phyloP scores from a whole-genome alignment of 2,113 vertebrate species.

The Microcebus tavaratra region DNA sequence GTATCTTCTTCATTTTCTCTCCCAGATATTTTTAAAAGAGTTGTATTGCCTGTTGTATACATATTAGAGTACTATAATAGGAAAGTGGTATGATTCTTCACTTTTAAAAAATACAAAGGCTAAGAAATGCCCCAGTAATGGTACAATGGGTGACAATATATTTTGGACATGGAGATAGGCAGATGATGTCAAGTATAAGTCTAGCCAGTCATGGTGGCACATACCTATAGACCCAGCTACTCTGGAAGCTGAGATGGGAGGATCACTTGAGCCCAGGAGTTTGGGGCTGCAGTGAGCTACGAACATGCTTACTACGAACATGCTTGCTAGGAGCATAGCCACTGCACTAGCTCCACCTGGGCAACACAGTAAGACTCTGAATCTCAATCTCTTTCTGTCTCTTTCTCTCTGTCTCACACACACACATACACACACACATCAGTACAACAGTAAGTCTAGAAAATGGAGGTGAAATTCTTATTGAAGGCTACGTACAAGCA shows the following conservation, averaged over 20 bases:
- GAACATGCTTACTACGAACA: neutral
- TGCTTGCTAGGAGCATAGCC: neutral
- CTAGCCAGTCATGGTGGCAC: neutral
- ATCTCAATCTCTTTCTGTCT: neutral
- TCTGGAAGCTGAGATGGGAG: neutral
- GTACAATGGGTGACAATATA: neutral
- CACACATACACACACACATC: neutral
- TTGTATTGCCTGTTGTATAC: neutral
- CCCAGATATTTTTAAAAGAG: constrained; percentile 26
- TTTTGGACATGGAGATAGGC: neutral
- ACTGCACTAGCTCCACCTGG: neutral
- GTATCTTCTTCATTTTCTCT: neutral
- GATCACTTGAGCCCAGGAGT: neutral
- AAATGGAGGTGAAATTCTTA: neutral
- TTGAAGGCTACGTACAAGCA: neutral
- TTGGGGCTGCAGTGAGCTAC: neutral
- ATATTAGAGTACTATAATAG: neutral
- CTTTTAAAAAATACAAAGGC: neutral
- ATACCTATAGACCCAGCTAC: neutral
- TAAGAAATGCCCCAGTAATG: neutral
- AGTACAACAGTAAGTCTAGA: neutral
- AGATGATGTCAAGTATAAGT: neutral
- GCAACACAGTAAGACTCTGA: neutral
- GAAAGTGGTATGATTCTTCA: neutral
- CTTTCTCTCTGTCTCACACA: too few species aligned